phyloP scores from a whole-genome alignment of 23 tunicate genomes.

The Botrylloides violaceus region DNA sequence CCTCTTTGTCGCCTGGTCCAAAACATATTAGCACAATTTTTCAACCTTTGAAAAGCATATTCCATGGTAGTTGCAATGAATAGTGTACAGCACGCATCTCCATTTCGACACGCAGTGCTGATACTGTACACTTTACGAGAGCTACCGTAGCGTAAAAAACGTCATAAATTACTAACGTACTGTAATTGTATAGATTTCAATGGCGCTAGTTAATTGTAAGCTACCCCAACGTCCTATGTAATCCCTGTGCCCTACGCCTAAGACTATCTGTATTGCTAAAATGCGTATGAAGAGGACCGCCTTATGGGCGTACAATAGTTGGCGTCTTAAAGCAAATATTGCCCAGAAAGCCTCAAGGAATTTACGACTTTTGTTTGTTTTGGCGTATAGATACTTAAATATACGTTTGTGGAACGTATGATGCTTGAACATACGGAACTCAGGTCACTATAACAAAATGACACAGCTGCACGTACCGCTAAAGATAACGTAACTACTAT shows the following conservation, averaged over 20 bases:
- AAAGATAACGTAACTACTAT: no score
- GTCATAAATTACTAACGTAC: not conserved
- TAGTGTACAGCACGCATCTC: not conserved
- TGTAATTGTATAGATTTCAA: no score
- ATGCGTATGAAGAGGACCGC: not conserved
- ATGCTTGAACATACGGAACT: not conserved
- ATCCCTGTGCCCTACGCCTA: not conserved
- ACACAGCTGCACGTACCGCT: no score
- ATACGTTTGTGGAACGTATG: not conserved
- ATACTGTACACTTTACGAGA: not conserved
- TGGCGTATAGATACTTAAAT: not conserved
- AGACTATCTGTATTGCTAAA: not conserved
- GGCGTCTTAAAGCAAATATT: constrained; percentile 1
- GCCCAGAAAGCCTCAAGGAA: not conserved
- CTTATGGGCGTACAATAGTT: not conserved
- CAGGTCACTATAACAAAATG: not conserved
- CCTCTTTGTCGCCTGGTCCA: no score
- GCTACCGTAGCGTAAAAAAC: not conserved
- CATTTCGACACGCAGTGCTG: not conserved
- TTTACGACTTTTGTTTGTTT: not conserved
- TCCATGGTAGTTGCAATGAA: no score
- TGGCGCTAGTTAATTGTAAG: not conserved
- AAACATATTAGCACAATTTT: no score
- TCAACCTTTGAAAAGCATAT: no score
- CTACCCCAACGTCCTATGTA: not conserved